A percentile compares a stretch with the other conserved stretches of the same genome.
phyloP scores from a whole-genome alignment of 2,888 invertebrate species.

The Tolmerus cingulatus region DNA sequence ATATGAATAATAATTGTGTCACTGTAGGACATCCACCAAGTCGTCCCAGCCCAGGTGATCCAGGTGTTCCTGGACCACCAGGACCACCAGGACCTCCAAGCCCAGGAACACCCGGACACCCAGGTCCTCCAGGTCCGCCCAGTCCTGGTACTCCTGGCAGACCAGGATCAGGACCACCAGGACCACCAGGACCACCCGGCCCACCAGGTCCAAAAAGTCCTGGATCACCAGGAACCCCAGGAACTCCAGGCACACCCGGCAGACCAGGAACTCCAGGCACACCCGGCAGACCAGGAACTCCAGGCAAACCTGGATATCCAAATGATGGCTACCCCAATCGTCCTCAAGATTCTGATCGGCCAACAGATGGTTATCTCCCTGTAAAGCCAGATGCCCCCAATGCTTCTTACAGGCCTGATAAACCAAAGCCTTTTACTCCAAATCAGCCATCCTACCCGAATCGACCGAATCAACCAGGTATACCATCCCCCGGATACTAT shows the following conservation, averaged over 20 bases:
- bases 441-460: conserved; percentile 47
- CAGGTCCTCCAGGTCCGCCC: conserved; percentile 38
- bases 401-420: conserved; percentile 31
- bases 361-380: conserved; percentile 59
- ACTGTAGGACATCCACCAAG: conserved; percentile 62
- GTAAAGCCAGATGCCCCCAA: conserved; percentile 22
- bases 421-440: conserved; percentile 49
- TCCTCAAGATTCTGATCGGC: conserved; percentile 57
- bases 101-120: conserved; percentile 56
- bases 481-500: conserved; percentile 50
- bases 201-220: conserved; percentile 49
- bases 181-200: conserved; percentile 52
- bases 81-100: conserved; percentile 52
- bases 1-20: background rate
- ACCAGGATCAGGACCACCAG: conserved; percentile 51
- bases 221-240: conserved; percentile 56
- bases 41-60: conserved; percentile 57
- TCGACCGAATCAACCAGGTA: conserved; percentile 50
- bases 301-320: conserved; percentile 49
- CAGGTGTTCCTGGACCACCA: conserved; percentile 53
- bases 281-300: conserved; percentile 51
- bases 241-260: conserved; percentile 53
- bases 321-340: conserved; percentile 46
- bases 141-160: conserved; percentile 54
- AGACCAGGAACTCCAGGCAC: conserved; percentile 55